Percentiles rank a stretch among this genome's conserved stretches.
These are phyloP conservation scores for Pseudorasbora parva DNA, from an alignment of 2,113 vertebrate species.

Conservation along the genomic window DNA sequence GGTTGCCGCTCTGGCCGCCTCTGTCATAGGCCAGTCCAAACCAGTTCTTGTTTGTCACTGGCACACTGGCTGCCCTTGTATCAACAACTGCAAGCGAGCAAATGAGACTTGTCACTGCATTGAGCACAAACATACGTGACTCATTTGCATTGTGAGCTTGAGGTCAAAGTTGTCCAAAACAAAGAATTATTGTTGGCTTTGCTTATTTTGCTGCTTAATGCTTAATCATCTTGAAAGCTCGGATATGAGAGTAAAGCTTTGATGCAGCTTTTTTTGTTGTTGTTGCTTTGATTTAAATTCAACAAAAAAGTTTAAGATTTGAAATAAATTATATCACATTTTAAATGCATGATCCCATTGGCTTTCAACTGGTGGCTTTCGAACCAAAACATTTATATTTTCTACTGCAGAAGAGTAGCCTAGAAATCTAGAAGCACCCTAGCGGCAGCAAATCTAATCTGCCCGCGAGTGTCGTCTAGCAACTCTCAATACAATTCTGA, in stretches of 20 bases:
- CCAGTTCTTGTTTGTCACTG: constrained; percentile 54
- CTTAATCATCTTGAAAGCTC: not conserved
- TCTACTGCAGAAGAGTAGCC: too few species aligned
- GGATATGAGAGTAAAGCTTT: not conserved
- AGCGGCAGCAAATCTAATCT: too few species aligned
- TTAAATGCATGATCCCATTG: too few species aligned
- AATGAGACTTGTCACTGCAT: constrained; percentile 22
- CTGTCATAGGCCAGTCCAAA: constrained; percentile 32
- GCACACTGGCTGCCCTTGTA: constrained; percentile 25
- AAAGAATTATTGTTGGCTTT: not conserved
- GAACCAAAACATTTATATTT: too few species aligned
- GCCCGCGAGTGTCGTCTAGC: too few species aligned
- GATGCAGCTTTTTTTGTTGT: too few species aligned
- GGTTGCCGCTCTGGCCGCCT: constrained; percentile 17
- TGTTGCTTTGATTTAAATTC: too few species aligned
- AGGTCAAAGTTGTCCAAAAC: constrained; percentile 10
- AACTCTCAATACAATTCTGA: too few species aligned
- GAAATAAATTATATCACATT: too few species aligned
- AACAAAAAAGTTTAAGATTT: too few species aligned
- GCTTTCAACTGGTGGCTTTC: not conserved
- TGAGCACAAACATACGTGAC: constrained; percentile 26
- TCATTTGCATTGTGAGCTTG: constrained; percentile 29
- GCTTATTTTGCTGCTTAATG: not conserved
- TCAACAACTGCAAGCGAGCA: constrained; percentile 34
- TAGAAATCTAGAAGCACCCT: too few species aligned